A percentile compares a stretch with the other conserved stretches of the same genome.
Evolutionary conservation across 2,888 invertebrate species (phyloP).

Genomic region (Beris morrisii): DNA sequence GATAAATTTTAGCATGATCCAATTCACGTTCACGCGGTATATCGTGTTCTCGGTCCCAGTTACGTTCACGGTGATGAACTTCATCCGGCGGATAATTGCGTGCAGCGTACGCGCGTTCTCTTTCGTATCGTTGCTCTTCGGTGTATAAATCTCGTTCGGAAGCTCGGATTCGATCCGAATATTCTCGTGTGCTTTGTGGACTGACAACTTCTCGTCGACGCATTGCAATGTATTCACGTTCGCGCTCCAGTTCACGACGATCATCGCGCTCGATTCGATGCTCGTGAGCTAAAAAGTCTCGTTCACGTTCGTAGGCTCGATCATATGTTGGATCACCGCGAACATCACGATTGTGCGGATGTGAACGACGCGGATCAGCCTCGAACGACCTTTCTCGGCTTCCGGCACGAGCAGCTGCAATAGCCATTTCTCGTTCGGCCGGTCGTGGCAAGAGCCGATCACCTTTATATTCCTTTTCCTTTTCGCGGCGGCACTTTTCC

Average conservation of each 20-base stretch:
- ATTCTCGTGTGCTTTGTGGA: slow-evolving; percentile 42
- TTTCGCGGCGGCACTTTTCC: slow-evolving; percentile 57
- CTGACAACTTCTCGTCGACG: slow-evolving; percentile 48
- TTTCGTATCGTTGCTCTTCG: slow-evolving; percentile 49
- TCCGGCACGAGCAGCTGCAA: slow-evolving; percentile 58
- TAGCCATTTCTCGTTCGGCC: slow-evolving; percentile 65
- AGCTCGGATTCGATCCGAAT: slow-evolving; percentile 43
- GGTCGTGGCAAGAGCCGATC: slow-evolving; percentile 66
- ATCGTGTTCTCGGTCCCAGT: slow-evolving; percentile 39
- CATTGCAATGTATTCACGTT: slow-evolving; percentile 46
- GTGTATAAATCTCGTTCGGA: slow-evolving; percentile 47
- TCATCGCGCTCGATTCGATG: slow-evolving; percentile 49
- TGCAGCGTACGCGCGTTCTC: slow-evolving; percentile 12
- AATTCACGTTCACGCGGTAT: slow-evolving; percentile 32
- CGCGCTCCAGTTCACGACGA: slow-evolving; percentile 45
- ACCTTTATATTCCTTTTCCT: slow-evolving; percentile 58
- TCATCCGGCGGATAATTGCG: slow-evolving; percentile 44
- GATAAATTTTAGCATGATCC: slow-evolving; percentile 34
- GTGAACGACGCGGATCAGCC: slow-evolving; percentile 34
- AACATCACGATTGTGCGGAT: slow-evolving; percentile 33
- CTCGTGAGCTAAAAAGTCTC: slow-evolving; percentile 45
- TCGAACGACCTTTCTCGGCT: slow-evolving; percentile 50
- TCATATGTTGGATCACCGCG: slow-evolving; percentile 36
- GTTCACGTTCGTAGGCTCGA: slow-evolving; percentile 46
- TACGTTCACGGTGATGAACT: slow-evolving; percentile 47